Evolutionary conservation across 2,113 vertebrate genomes (phyloP), one percentile per base, ranked within the genome.

Genomic region (Cebus imitator): DNA sequence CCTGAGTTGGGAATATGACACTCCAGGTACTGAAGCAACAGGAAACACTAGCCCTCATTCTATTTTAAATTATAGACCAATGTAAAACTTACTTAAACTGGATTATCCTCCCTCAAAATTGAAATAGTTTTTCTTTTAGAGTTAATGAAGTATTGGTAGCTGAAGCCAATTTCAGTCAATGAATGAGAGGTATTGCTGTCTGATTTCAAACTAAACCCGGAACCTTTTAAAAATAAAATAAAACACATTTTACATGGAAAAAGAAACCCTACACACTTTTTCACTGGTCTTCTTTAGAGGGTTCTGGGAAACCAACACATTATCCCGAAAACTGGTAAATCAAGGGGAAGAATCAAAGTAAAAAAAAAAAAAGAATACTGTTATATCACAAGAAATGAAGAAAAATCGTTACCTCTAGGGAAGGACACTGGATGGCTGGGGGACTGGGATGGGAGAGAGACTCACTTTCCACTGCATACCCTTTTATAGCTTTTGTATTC

Each of bases 1-100:
- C 48, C 0, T 72, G 76, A 76, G 35, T 83, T 37, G 92, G 87
- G 90, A 90, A 90, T 92, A 64, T 25, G 16, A 52, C 84, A 1
- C 61, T 23, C 68, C 90, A 94, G 84, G 58, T 90, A 35, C 58
- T 73, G 79, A 95, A 91, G 76, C 91, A 96, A 95, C 17, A 25
- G 40, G 40, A 21, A 37, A 70, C 40, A 85, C 57, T 84, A 86
- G 37, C 57, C 81, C 90, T 93, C 43, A 0, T 91, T 91, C 93
- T 95, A 87, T 93, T 86, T 94, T 84, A 43, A 91, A 12, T 89
- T 66, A 86, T 12, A 91, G 64, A 68, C 84, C 76, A 11, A 48
- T 48, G 82, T 90, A 96, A 76, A 64, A 68, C 16, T 95, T 93
- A 81, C 97, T 84, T 95, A 83, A 96, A 87, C 61, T 91, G 82